A percentile compares a stretch with the other conserved stretches of the same genome.
Evolutionary conservation across 2,113 vertebrate genomes (phyloP).

Genomic region (Gadus chalcogrammus): DNA sequence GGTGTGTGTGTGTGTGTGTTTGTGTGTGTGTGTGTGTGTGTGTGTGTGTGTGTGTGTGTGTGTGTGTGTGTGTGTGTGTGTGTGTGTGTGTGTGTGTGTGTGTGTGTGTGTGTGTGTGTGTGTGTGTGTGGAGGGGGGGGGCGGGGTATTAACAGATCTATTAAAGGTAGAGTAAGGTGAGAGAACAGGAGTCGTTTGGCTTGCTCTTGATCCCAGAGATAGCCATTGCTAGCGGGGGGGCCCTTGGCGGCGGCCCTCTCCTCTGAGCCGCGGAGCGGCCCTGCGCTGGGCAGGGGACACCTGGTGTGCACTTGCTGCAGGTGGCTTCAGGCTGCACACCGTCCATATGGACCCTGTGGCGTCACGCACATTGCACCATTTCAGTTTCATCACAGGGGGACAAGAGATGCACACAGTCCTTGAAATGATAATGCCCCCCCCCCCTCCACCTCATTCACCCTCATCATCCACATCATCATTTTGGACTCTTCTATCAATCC

Average conservation of each 20-base stretch:
- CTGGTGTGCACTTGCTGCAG: constrained; percentile 53
- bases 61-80: no score
- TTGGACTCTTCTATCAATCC: constrained; percentile 28
- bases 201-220: constrained; percentile 46
- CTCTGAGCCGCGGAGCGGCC: constrained; percentile 85
- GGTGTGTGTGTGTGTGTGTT: no score
- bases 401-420: constrained; percentile 71
- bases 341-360: constrained; percentile 68
- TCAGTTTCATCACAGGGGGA: constrained; percentile 82
- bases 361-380: constrained; percentile 83
- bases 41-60: no score
- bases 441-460: constrained; percentile 17
- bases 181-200: no score
- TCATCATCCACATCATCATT: constrained; percentile 52
- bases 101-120: no score
- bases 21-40: no score
- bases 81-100: no score
- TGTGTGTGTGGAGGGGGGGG: no score
- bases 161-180: no score
- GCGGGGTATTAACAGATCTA: no score
- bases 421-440: constrained; percentile 78
- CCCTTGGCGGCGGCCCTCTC: constrained; percentile 52
- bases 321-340: constrained; percentile 62
- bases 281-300: constrained; percentile 78
- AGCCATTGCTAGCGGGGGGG: constrained; percentile 79